phyloP scores from a whole-genome alignment of 2,113 vertebrate species.

The Nycticebus coucang region DNA sequence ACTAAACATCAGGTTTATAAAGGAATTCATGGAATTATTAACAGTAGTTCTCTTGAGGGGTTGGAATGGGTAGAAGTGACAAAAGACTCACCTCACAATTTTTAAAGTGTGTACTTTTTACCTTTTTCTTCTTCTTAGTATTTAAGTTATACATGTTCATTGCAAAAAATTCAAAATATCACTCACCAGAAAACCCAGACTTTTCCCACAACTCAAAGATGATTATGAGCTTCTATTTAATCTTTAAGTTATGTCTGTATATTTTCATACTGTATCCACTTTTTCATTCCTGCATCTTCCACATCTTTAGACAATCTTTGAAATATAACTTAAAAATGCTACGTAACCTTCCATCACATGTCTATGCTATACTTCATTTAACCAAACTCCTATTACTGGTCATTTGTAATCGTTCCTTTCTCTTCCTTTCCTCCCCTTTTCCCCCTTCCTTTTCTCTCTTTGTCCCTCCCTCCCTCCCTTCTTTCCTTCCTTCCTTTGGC shows the following conservation, averaged over 20 bases:
- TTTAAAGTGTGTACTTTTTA: background rate
- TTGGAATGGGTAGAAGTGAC: background rate
- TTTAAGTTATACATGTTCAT: background rate
- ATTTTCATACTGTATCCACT: background rate
- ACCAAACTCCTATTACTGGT: background rate
- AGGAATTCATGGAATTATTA: no score
- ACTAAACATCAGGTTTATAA: background rate
- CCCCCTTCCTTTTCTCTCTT: no score
- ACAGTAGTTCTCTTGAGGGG: accelerated
- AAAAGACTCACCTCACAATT: background rate
- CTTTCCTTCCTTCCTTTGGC: background rate
- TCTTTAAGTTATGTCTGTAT: background rate
- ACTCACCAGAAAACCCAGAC: background rate
- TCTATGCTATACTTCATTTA: background rate
- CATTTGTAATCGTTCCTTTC: background rate
- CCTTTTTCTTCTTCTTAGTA: background rate
- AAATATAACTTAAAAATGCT: background rate
- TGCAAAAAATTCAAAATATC: background rate
- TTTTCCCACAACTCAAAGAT: background rate
- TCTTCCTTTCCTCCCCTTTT: accelerated
- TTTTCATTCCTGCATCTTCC: no score
- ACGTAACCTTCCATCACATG: background rate
- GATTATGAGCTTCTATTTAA: background rate
- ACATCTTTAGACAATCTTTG: background rate
- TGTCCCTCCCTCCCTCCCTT: no score